phyloP scores from a whole-genome alignment of 1,140 invertebrate genomes.

The Zaprionus tsacasi region DNA sequence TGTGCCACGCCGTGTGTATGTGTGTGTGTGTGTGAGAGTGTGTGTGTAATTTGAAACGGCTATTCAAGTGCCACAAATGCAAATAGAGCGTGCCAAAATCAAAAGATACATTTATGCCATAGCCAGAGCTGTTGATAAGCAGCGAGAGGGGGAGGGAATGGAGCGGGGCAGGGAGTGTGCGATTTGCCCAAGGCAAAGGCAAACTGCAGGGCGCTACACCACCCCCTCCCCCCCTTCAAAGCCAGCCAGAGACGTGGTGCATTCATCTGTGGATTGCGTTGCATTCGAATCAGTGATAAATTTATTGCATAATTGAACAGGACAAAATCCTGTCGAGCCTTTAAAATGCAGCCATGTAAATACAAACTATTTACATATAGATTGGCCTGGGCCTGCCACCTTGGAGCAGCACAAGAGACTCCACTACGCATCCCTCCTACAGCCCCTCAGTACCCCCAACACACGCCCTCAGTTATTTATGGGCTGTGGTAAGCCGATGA shows the following conservation, averaged over 20 bases:
- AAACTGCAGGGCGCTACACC: constrained; percentile 22
- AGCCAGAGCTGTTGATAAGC: not conserved
- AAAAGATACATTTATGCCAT: constrained; percentile 37
- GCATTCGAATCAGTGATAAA: constrained; percentile 67
- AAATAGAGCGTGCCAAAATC: constrained; percentile 58
- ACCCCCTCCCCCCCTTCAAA: not conserved
- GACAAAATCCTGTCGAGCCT: constrained; percentile 66
- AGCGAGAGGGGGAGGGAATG: not conserved
- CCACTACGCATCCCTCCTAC: not conserved
- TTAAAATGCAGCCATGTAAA: constrained; percentile 65
- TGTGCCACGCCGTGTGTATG: not conserved
- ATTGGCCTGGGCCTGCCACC: constrained; percentile 33
- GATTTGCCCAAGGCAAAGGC: not conserved
- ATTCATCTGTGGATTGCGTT: constrained; percentile 46
- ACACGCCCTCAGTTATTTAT: constrained; percentile 64
- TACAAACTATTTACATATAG: constrained; percentile 57
- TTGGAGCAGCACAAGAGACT: not conserved
- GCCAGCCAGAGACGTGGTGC: not conserved
- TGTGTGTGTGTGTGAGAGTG: not conserved
- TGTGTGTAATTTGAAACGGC: constrained; percentile 37
- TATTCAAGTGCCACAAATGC: constrained; percentile 33
- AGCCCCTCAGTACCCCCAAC: no score
- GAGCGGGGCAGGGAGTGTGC: not conserved
- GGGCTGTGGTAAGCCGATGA: constrained; percentile 59
- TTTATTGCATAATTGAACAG: constrained; percentile 81